These are phyloP conservation scores for Branchipolynoe longqiensis DNA, from an alignment of 2,888 invertebrate genomes.

Conservation along the genomic window DNA sequence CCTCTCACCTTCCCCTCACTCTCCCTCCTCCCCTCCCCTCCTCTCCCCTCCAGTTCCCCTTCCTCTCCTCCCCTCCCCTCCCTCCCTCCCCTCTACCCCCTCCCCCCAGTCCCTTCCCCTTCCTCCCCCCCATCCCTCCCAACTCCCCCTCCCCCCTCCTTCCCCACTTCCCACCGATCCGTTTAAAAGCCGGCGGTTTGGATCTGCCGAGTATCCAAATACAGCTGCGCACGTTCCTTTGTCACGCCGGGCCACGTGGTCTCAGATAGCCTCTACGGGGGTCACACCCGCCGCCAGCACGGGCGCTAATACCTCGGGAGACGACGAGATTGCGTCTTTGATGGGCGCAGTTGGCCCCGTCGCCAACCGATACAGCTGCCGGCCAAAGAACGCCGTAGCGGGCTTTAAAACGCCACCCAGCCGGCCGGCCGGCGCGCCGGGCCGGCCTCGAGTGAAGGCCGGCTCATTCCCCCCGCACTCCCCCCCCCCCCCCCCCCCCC, in stretches of 20 bases:
- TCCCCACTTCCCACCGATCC: not conserved
- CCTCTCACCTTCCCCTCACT: too few species aligned
- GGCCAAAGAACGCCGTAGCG: not conserved
- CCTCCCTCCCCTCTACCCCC: too few species aligned
- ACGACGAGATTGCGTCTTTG: conserved; percentile 50
- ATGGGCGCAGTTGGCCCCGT: conserved; percentile 47
- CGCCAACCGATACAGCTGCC: conserved; percentile 47
- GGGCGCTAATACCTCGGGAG: conserved; percentile 47
- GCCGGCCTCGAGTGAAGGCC: not conserved
- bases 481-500: not conserved
- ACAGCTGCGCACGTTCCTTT: conserved; percentile 48
- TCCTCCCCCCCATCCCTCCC: too few species aligned
- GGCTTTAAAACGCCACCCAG: conserved; percentile 39
- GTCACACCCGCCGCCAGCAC: conserved; percentile 53
- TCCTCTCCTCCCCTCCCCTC: too few species aligned
- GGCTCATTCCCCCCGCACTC: not conserved
- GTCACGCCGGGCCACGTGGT: conserved; percentile 29
- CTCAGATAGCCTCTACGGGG: conserved; percentile 43
- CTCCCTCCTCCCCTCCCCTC: too few species aligned
- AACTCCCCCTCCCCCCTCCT: too few species aligned
- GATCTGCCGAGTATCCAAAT: conserved; percentile 26
- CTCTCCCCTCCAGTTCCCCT: too few species aligned
- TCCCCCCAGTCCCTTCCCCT: too few species aligned
- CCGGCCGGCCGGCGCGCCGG: not conserved
- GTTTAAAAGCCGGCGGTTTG: conserved; percentile 21